Conservation (phyloP, 2,797 vertebrate genomes). For the Acipenser oxyrinchus region DNA sequence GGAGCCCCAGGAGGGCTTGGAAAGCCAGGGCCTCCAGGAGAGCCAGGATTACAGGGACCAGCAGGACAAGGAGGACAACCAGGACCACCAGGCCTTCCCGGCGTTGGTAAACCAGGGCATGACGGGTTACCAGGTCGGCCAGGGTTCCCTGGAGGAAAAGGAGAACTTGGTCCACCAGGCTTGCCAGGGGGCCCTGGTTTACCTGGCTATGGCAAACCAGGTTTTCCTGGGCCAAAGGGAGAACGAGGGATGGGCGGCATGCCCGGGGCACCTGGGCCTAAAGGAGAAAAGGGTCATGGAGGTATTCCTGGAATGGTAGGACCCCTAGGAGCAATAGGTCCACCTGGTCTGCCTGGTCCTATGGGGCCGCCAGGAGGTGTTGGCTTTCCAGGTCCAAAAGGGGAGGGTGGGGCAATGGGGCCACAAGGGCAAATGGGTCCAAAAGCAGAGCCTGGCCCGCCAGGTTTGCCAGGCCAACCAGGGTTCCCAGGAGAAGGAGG, state of each 20-base stretch:
- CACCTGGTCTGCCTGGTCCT: constrained; percentile 76
- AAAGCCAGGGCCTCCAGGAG: constrained; percentile 74
- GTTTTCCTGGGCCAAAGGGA: constrained; percentile 83
- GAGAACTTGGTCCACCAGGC: constrained; percentile 75
- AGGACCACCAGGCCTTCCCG: constrained; percentile 72
- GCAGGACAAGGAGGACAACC: constrained; percentile 71
- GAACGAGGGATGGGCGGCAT: constrained; percentile 75
- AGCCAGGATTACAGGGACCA: constrained; percentile 66
- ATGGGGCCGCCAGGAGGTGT: constrained; percentile 75
- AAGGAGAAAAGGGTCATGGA: constrained; percentile 80
- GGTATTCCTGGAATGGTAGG: constrained; percentile 78
- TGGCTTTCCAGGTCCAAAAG: constrained; percentile 83
- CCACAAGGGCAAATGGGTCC: constrained; percentile 67
- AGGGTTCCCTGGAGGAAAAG: constrained; percentile 78
- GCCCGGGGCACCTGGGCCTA: constrained; percentile 70
- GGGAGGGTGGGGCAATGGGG: constrained; percentile 70
- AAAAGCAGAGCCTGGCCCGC: constrained; percentile 75
- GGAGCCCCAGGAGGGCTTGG: constrained; percentile 78
- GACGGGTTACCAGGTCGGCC: constrained; percentile 81
- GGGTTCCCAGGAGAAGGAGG: constrained; percentile 78
- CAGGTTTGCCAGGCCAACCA: constrained; percentile 77
- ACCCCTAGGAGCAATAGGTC: constrained; percentile 70
- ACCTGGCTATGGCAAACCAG: constrained; percentile 82
- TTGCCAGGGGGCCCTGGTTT: constrained; percentile 78
- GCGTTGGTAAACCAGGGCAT: constrained; percentile 80